Percentiles rank a stretch among this genome's conserved stretches.
These are phyloP conservation scores for Caerostris extrusa DNA, from an alignment of 1,140 invertebrate species.

Conservation along the genomic window DNA sequence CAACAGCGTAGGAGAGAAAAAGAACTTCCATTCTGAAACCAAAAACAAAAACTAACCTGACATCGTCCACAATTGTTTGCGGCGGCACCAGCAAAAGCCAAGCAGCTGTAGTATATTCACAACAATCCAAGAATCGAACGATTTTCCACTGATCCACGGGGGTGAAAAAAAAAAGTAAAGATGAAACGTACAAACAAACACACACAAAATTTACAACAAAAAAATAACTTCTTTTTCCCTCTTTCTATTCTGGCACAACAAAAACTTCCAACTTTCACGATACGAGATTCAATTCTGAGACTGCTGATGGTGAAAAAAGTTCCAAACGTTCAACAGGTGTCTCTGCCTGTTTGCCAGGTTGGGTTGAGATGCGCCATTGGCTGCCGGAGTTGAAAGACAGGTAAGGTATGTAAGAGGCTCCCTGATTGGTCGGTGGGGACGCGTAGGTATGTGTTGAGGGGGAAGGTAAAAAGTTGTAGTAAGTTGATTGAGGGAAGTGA, in stretches of 20 bases:
- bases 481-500: conserved; percentile 27
- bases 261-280: neutral
- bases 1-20: conserved; percentile 21
- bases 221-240: neutral
- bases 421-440: conserved; percentile 19
- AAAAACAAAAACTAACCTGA: conserved; percentile 11
- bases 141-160: no score
- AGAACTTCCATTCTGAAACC: neutral
- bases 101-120: conserved; percentile 1
- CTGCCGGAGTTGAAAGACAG: conserved; percentile 57
- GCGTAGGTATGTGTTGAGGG: conserved; percentile 39
- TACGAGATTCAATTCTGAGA: conserved; percentile 18
- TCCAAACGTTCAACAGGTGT: conserved; percentile 52
- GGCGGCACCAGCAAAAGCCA: no score
- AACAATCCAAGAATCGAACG: neutral
- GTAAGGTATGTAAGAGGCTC: conserved; percentile 6
- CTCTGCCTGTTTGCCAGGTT: neutral
- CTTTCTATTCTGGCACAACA: neutral
- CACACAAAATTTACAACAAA: conserved; percentile 14
- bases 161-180: no score
- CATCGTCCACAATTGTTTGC: neutral
- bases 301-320: neutral
- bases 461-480: neutral
- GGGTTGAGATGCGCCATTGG: conserved; percentile 17
- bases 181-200: neutral